Evolutionary conservation across 1,140 invertebrate genomes (phyloP).

Genomic region (Carposina sasakii): DNA sequence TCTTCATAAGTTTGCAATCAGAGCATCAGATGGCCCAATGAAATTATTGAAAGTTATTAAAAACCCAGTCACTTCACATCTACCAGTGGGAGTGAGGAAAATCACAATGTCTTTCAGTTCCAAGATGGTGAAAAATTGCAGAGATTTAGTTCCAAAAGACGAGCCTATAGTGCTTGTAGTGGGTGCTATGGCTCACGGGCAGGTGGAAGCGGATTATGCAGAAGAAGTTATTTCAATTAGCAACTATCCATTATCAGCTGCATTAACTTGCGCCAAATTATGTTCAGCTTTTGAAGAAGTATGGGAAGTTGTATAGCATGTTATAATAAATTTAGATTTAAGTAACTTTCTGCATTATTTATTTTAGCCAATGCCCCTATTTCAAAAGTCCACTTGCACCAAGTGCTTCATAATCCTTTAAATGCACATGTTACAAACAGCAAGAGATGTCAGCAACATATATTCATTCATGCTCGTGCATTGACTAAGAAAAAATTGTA

Average conservation of each 20-base stretch:
- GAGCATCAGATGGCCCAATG: constrained; percentile 90
- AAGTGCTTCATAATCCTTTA: no score
- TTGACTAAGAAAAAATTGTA: no score
- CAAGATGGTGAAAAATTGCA: constrained; percentile 82
- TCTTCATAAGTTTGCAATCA: constrained; percentile 93
- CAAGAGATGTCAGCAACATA: no score
- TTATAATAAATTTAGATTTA: no score
- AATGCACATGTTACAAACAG: no score
- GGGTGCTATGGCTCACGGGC: constrained; percentile 98
- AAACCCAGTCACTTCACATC: constrained; percentile 95
- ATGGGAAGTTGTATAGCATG: constrained; percentile 90
- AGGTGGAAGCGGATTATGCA: constrained; percentile 91
- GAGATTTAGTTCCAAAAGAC: constrained; percentile 87
- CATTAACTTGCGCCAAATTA: constrained; percentile 96
- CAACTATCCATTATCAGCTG: constrained; percentile 96
- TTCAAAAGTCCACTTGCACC: no score
- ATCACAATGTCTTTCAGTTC: constrained; percentile 93
- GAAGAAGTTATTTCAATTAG: constrained; percentile 95
- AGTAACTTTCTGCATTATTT: no score
- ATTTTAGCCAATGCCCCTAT: no score
- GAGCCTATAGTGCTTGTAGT: constrained; percentile 92
- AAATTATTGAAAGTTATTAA: constrained; percentile 98
- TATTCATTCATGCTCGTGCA: no score
- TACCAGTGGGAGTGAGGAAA: constrained; percentile 96
- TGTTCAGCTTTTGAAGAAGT: constrained; percentile 97